Evolutionary conservation across 2,113 vertebrate genomes (phyloP).

Genomic region (Cepphus grylle): DNA sequence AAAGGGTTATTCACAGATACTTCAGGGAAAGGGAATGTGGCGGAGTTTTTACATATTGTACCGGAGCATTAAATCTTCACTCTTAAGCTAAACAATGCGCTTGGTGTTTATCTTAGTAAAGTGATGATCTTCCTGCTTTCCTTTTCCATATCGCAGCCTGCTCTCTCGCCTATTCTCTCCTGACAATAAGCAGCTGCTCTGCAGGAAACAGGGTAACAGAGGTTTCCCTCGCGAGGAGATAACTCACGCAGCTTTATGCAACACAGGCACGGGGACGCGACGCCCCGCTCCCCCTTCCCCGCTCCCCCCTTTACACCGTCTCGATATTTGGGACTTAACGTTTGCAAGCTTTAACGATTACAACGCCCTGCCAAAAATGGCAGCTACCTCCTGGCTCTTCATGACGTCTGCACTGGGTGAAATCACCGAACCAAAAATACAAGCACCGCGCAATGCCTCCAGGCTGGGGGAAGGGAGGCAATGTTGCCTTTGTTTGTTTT

Average conservation of each 20-base stretch:
- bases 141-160: background rate
- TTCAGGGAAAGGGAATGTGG: background rate
- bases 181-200: slow-evolving; percentile 38
- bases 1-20: background rate
- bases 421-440: slow-evolving; percentile 32
- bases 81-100: slow-evolving; percentile 21
- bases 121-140: slow-evolving; percentile 58
- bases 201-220: slow-evolving; percentile 41
- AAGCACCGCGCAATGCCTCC: background rate
- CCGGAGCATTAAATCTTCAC: slow-evolving; percentile 4
- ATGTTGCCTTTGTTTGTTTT: slow-evolving; percentile 6
- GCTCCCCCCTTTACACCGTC: background rate
- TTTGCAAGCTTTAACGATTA: background rate
- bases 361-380: slow-evolving; percentile 1
- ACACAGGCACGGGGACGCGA: background rate
- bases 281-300: background rate
- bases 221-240: background rate
- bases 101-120: slow-evolving; percentile 41
- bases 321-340: background rate
- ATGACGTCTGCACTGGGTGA: background rate
- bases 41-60: background rate
- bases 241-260: background rate
- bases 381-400: background rate
- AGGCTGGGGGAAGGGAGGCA: background rate
- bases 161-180: slow-evolving; percentile 3